Base-by-base conservation (phyloP, 2,113 vertebrate genomes). In the Syngnathus typhle region DNA sequence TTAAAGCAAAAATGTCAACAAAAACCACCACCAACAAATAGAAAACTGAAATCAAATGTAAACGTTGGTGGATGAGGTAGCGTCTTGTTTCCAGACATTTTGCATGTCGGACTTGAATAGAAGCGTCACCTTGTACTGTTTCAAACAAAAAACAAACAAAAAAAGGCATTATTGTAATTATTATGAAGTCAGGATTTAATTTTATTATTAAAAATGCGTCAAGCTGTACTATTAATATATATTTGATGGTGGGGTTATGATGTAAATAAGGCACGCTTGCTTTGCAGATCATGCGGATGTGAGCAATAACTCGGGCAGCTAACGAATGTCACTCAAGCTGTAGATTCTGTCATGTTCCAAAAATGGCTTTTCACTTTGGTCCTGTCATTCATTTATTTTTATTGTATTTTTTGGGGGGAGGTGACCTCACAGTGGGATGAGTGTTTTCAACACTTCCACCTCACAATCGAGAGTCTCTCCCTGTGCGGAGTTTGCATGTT, bases 271-370 rank as follows among this genome's bases (percentile, higher is more conserved):
- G 21, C 55, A 58, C 55, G 15, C 38, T 52, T 52, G 93, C 94
- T 96, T 95, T 95, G 94, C 94, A 94, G 94, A 95, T 93, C 91
- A 93, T 94, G 94, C 92, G 85, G 89, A 89, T 88, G 93, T 96
- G 95, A 98, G 97, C 96, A 98, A 99, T 99, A 99, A 99, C 96
- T 95, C 95, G 92, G 95, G 96, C 95, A 98, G 96, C 96, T 99
- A 97, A 95, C 95, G 96, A 98, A 98, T 98, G 96, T 99, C 94
- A 94, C 94, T 93, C 95, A 96, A 95, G 94, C 95, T 98, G 95
- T 98, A 95, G 94, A 96, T 93, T 92, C 91, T 78, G 82, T 84
- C 83, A 78, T 79, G 72, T 81, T 81, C 77, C 77, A 78, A 74
- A 78, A 71, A 67, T 77, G 77, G 75, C 64, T 68, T 76, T 78